Conservation (phyloP, 2,888 invertebrate species). For the Eudemis profundana region DNA sequence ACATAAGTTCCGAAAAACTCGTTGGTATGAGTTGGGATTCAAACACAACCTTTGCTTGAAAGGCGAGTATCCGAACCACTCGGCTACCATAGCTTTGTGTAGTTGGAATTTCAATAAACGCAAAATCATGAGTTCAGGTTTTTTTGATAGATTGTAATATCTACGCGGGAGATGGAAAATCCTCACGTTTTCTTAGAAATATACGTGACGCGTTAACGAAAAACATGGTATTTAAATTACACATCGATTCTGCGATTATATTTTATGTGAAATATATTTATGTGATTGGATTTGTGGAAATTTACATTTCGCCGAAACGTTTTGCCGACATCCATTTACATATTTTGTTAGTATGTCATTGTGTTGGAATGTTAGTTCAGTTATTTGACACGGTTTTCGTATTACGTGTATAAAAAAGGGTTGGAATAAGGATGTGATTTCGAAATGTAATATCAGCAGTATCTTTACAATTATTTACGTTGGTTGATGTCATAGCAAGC, state of each 20-base stretch:
- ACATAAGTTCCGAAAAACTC: no score
- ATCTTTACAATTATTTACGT: no score
- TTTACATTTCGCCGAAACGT: background rate
- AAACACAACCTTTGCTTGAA: no score
- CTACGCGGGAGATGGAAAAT: background rate
- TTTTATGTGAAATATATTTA: slow-evolving; percentile 24
- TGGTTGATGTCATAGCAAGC: no score
- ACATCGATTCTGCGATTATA: slow-evolving; percentile 4
- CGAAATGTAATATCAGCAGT: no score
- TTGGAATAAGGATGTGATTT: no score
- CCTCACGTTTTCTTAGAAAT: slow-evolving; percentile 14
- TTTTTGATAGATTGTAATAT: background rate
- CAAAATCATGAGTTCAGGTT: no score
- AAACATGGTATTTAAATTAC: slow-evolving; percentile 25
- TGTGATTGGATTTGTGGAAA: slow-evolving; percentile 13
- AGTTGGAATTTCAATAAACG: no score
- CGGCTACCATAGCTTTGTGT: no score
- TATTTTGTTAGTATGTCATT: background rate
- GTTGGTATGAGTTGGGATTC: no score
- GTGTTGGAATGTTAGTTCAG: background rate
- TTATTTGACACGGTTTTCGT: background rate
- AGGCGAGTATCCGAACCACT: no score
- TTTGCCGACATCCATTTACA: background rate
- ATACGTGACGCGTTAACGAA: background rate
- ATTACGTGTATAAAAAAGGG: no score